A percentile compares a stretch with the other conserved stretches of the same genome.
Conservation (phyloP, 2,113 vertebrate genomes). For the Lasiurus borealis region DNA sequence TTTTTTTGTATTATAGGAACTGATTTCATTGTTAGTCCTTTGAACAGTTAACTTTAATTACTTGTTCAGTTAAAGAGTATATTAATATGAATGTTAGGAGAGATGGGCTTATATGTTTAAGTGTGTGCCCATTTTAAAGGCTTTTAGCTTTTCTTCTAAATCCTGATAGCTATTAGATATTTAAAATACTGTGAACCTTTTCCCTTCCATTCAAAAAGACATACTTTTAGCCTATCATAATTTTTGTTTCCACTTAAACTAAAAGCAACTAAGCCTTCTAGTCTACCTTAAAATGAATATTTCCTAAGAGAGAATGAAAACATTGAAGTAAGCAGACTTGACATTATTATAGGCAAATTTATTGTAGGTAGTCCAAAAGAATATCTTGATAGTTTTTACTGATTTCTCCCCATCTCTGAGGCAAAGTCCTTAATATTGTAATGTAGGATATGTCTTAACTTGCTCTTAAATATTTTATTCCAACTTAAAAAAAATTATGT, state of each 20-base stretch:
- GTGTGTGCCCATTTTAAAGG: slow-evolving; percentile 31
- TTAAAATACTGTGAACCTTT: slow-evolving; percentile 58
- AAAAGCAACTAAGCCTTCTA: slow-evolving; percentile 3
- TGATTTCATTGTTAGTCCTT: slow-evolving; percentile 60
- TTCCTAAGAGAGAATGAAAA: slow-evolving; percentile 13
- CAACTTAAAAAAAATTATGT: background rate
- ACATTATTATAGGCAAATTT: slow-evolving; percentile 47
- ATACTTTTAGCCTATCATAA: slow-evolving; percentile 56
- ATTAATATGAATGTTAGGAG: slow-evolving; percentile 37
- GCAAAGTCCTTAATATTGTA: slow-evolving; percentile 7
- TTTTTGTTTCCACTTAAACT: slow-evolving; percentile 37
- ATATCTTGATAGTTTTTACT: slow-evolving; percentile 29
- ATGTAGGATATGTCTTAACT: slow-evolving; percentile 18
- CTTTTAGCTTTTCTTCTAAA: slow-evolving; percentile 53
- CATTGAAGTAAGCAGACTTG: slow-evolving; percentile 41
- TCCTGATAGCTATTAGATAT: slow-evolving; percentile 1
- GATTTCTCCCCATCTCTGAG: background rate
- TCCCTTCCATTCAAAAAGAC: slow-evolving; percentile 18
- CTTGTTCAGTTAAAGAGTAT: slow-evolving; percentile 54
- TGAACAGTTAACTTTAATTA: slow-evolving; percentile 34
- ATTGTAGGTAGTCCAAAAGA: slow-evolving; percentile 12
- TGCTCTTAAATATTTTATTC: background rate
- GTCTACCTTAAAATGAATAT: slow-evolving; percentile 45
- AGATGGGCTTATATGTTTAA: slow-evolving; percentile 42
- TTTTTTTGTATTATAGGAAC: slow-evolving; percentile 36